Conservation (phyloP, 2,113 vertebrate species). For the Chaenocephalus aceratus region DNA sequence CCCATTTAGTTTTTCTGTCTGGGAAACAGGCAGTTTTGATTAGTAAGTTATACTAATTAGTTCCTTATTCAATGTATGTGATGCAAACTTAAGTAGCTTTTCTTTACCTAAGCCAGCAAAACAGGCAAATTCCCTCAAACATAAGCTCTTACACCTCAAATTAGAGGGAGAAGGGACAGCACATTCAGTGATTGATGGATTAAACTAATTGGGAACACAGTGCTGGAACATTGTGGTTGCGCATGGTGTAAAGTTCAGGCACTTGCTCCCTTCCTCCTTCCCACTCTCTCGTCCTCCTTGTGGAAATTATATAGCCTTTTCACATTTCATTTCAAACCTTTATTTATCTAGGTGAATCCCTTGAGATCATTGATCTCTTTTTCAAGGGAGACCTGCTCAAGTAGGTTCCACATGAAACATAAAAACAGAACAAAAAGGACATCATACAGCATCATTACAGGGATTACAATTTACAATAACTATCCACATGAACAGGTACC, state of each 20-base stretch:
- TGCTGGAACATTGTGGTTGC: slow-evolving; percentile 12
- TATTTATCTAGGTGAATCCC: too few relatives aligned
- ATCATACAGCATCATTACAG: too few relatives aligned
- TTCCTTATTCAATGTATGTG: slow-evolving; percentile 55
- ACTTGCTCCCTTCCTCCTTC: neutral
- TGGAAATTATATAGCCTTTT: slow-evolving; percentile 39
- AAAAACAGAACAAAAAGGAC: too few relatives aligned
- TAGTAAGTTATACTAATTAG: neutral
- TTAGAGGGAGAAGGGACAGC: neutral
- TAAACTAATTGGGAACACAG: slow-evolving; percentile 58
- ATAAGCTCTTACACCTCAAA: slow-evolving; percentile 7
- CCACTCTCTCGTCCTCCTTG: neutral
- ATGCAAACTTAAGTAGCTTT: slow-evolving; percentile 39
- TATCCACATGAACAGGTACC: too few relatives aligned
- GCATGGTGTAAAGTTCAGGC: neutral
- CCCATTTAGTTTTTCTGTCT: slow-evolving; percentile 2
- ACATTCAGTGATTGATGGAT: slow-evolving; percentile 62
- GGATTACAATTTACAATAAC: too few relatives aligned
- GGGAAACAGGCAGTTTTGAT: slow-evolving; percentile 17
- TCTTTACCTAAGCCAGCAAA: slow-evolving; percentile 31
- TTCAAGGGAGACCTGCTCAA: too few relatives aligned
- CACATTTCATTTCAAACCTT: slow-evolving; percentile 7
- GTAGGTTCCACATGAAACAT: too few relatives aligned
- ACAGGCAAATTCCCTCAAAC: neutral
- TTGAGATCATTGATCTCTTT: too few relatives aligned